Conservation (phyloP, 2,113 vertebrate genomes). For the Plectropomus leopardus region DNA sequence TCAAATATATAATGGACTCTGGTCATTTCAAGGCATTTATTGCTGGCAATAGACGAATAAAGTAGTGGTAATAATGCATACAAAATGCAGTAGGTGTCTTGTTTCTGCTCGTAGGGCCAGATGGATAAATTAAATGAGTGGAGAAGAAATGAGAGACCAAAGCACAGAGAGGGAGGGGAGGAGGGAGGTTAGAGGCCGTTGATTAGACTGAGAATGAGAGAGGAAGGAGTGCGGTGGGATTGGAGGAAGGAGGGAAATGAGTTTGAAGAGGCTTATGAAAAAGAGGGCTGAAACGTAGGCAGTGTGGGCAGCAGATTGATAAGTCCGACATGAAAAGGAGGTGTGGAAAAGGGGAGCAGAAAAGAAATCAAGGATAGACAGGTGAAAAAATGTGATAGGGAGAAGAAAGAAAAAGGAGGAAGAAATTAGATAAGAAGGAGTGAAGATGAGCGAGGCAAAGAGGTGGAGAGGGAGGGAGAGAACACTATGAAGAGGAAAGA, state of each 20-base stretch:
- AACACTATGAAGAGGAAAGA: neutral
- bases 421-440: constrained; percentile 33
- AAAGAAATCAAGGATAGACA: constrained; percentile 14
- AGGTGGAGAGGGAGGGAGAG: neutral
- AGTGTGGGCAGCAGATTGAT: neutral
- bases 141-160: constrained; percentile 29
- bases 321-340: constrained; percentile 9
- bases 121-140: constrained; percentile 39
- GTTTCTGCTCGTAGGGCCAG: constrained; percentile 18
- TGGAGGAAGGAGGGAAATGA: constrained; percentile 24
- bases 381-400: constrained; percentile 49
- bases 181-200: constrained; percentile 19
- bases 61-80: constrained; percentile 29
- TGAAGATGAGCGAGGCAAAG: constrained; percentile 24
- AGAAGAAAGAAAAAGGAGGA: constrained; percentile 24
- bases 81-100: constrained; percentile 12
- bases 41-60: constrained; percentile 17
- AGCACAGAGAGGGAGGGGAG: neutral
- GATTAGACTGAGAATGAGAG: constrained; percentile 25
- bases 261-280: constrained; percentile 28
- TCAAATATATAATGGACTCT: constrained; percentile 30
- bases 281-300: neutral
- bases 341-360: neutral
- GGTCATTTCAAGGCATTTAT: constrained; percentile 25
- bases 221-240: constrained; percentile 1